These are phyloP conservation scores for Corythornis leucogaster DNA, from an alignment of 2,797 vertebrate genomes.

Conservation along the genomic window DNA sequence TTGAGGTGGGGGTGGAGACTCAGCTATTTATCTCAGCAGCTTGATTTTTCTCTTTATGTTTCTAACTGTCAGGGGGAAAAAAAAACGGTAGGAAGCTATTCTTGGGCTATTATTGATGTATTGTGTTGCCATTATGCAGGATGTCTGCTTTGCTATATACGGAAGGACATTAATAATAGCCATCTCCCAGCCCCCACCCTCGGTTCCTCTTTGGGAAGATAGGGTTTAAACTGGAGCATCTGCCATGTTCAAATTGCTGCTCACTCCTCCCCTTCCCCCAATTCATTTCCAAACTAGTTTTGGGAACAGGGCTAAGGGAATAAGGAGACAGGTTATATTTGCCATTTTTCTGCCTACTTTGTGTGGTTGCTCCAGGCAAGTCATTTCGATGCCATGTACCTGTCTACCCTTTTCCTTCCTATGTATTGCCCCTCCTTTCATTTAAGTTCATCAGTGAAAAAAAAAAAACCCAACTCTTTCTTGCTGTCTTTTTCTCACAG, in stretches of 20 bases:
- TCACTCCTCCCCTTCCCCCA: constrained; percentile 45
- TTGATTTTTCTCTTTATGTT: constrained; percentile 72
- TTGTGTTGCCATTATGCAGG: constrained; percentile 54
- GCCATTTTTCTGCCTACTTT: not conserved
- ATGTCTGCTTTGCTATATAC: constrained; percentile 59
- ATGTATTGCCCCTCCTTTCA: not conserved
- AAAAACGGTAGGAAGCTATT: constrained; percentile 60
- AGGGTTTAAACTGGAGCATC: constrained; percentile 51
- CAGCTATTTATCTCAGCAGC: constrained; percentile 73
- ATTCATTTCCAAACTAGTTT: constrained; percentile 44
- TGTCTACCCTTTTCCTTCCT: not conserved
- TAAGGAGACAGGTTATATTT: constrained; percentile 7
- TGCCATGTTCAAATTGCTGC: constrained; percentile 27
- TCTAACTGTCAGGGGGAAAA: constrained; percentile 62
- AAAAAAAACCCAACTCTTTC: not conserved
- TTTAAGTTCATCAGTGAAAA: not conserved
- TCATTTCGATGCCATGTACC: not conserved
- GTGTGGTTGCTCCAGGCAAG: constrained; percentile 13
- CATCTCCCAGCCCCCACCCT: constrained; percentile 58
- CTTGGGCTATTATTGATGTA: constrained; percentile 62
- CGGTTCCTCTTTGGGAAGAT: constrained; percentile 17
- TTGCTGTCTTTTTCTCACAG: not conserved
- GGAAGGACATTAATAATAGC: constrained; percentile 53
- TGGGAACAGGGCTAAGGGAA: constrained; percentile 20
- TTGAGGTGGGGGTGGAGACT: constrained; percentile 72